Base-by-base conservation (phyloP, 1,140 invertebrate genomes). In the Polyergus mexicanus region DNA sequence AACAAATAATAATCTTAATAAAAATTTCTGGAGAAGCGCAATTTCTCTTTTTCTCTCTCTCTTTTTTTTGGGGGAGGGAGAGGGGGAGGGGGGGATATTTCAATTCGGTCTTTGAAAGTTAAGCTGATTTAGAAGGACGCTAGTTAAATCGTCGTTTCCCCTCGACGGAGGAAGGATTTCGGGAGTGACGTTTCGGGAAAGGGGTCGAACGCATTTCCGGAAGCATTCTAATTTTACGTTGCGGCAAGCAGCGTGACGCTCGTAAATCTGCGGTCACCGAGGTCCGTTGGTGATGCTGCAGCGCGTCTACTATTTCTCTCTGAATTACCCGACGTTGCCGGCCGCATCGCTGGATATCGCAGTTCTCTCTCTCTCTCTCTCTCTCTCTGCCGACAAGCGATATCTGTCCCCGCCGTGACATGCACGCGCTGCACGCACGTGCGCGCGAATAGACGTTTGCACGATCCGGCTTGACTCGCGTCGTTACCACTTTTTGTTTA, bases 201-300 rank as follows among this genome's bases (percentile, higher is more conserved):
- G 22, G 19, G 77, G 75, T 56, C 77, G 65, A 80, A 80, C 65
- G 77, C 65, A 38, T 71, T 80, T 80, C 65, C 77, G 77, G 68
- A 88, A 88, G 84, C 87, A 84, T 60, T 88, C 81, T 87, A 74
- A 88, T 88, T 88, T 88, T 87, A 88, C 87, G 74, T 85, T 71
- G 81, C 56, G 66, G 38, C 19, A 28, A 60, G 16, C 77, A 62
- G 60, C 63, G 54, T 28, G 78, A 74, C 38, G 58, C 86, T 85
- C 87, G 62, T 88, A 88, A 88, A 88, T 88, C 87, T 88, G 86
- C 13, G 87, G 87, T 88, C 41, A 63, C 38, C 60, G 66, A 74
- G 86, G 87, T 88, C 80, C 80, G 76, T 71, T 63, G 81, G 71
- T 72, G 87, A 85, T 86, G 77, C 74, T 78, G 74, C 60, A n/a